These are phyloP conservation scores for Atherix ibis DNA, from an alignment of 2,888 invertebrate genomes.

Conservation along the genomic window DNA sequence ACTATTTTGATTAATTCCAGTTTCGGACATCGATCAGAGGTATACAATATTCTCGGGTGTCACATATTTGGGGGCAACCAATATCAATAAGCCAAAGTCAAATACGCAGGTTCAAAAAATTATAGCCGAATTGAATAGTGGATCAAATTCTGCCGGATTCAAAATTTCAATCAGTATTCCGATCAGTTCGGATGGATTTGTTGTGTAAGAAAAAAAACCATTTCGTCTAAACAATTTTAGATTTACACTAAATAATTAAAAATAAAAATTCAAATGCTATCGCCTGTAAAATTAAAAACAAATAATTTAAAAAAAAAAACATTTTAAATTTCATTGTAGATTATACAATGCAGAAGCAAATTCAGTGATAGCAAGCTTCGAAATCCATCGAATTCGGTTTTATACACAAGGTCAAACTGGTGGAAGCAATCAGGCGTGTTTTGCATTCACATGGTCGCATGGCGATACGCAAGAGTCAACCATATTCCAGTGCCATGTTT, in stretches of 20 bases:
- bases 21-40: slow-evolving; percentile 73
- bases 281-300: too few species aligned
- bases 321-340: slow-evolving; percentile 35
- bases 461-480: slow-evolving; percentile 77
- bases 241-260: too few species aligned
- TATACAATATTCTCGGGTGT: slow-evolving; percentile 87
- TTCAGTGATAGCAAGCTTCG: slow-evolving; percentile 63
- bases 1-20: slow-evolving; percentile 31
- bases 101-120: slow-evolving; percentile 85
- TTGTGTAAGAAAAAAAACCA: slow-evolving; percentile 86
- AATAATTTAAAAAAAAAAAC: too few species aligned
- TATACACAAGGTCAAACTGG: slow-evolving; percentile 81
- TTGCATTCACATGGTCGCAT: slow-evolving; percentile 95
- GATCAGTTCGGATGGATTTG: slow-evolving; percentile 78
- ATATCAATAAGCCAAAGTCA: slow-evolving; percentile 82
- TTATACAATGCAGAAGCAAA: slow-evolving; percentile 71
- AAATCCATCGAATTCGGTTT: slow-evolving; percentile 84
- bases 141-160: slow-evolving; percentile 51
- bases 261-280: too few species aligned
- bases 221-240: not conserved
- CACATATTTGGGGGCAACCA: slow-evolving; percentile 81
- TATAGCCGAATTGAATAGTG: slow-evolving; percentile 74
- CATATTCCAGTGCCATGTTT: slow-evolving; percentile 94
- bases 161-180: slow-evolving; percentile 88
- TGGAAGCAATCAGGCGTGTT: slow-evolving; percentile 78